A percentile compares a stretch with the other conserved stretches of the same genome.
phyloP scores from a whole-genome alignment of 2,113 vertebrate genomes.

The Xerus inauris region DNA sequence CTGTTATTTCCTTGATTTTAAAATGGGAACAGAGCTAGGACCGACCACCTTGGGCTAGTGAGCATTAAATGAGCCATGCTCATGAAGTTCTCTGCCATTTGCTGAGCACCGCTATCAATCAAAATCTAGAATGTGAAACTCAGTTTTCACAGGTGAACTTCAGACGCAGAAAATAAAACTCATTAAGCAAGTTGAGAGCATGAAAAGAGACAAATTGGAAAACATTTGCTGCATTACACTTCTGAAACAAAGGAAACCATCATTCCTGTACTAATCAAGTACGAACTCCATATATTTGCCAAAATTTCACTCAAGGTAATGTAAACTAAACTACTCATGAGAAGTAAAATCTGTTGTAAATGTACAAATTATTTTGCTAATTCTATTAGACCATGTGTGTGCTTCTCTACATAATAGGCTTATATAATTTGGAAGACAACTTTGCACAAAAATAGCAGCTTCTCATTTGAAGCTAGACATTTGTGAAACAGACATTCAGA shows the following conservation, averaged over 20 bases:
- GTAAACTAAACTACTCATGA: neutral
- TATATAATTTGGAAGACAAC: neutral
- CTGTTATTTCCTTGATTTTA: constrained; percentile 38
- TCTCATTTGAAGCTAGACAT: neutral
- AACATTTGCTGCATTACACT: constrained; percentile 14
- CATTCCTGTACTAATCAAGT: constrained; percentile 3
- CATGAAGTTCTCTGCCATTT: neutral
- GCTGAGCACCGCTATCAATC: neutral
- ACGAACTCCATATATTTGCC: constrained; percentile 45
- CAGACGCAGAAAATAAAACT: constrained; percentile 49
- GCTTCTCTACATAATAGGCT: neutral
- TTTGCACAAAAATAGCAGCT: neutral
- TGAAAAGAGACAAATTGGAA: neutral
- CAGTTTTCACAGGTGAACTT: neutral
- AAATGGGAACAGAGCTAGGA: neutral
- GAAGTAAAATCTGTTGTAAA: neutral
- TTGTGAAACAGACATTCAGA: neutral
- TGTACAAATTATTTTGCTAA: neutral
- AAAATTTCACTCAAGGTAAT: constrained; percentile 45
- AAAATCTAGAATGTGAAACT: neutral
- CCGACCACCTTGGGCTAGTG: neutral
- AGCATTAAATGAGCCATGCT: neutral
- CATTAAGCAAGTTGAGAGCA: constrained; percentile 23
- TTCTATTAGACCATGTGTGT: neutral
- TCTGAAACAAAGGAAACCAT: constrained; percentile 44